Conservation (phyloP, 2,888 invertebrate species). For the Oxytorus armatus region DNA sequence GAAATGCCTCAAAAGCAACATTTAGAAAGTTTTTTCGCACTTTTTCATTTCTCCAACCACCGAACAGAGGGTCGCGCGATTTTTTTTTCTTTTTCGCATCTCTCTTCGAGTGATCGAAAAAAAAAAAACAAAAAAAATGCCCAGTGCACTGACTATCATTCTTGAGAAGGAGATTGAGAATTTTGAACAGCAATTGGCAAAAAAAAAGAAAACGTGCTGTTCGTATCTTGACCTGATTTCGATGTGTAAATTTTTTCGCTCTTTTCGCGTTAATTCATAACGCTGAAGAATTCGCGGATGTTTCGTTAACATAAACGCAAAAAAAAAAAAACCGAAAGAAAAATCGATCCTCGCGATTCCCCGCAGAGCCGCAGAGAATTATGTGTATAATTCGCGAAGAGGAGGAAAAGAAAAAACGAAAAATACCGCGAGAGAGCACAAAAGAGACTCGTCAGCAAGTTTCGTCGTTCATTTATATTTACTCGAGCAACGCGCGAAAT, state of each 20-base stretch:
- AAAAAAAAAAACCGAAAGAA: too few relatives aligned
- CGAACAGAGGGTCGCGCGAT: neutral
- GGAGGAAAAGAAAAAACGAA: neutral
- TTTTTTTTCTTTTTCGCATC: neutral
- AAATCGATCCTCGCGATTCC: neutral
- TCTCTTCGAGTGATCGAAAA: neutral
- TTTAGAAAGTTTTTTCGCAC: too few relatives aligned
- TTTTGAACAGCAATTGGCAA: neutral
- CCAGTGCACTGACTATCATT: constrained; percentile 47
- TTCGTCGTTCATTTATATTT: constrained; percentile 29
- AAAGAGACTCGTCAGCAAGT: neutral
- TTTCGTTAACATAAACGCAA: too few relatives aligned
- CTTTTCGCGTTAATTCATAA: too few relatives aligned
- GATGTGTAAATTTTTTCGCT: too few relatives aligned
- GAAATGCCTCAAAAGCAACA: too few relatives aligned
- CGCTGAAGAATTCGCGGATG: too few relatives aligned
- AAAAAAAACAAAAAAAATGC: constrained; percentile 5
- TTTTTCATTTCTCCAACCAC: too few relatives aligned
- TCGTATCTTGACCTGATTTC: too few relatives aligned
- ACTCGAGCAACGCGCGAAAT: neutral
- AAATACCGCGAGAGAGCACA: neutral
- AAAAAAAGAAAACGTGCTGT: neutral
- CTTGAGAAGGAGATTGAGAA: neutral
- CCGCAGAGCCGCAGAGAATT: too few relatives aligned
- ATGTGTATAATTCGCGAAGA: too few relatives aligned